phyloP scores from a whole-genome alignment of 2,113 vertebrate species.

The Nibea albiflora region DNA sequence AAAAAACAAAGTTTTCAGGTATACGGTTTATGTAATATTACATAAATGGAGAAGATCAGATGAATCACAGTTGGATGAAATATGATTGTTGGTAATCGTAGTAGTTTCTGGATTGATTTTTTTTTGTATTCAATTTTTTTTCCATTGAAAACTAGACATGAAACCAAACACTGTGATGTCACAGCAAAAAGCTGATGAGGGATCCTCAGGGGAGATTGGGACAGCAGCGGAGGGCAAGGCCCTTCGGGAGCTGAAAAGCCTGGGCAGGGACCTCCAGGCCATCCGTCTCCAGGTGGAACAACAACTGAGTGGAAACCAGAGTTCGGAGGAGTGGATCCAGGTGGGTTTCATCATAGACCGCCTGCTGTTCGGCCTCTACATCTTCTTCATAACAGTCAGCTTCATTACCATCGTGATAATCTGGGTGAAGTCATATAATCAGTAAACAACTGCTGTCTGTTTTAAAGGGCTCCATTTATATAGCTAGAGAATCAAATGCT shows the following conservation, averaged over 20 bases:
- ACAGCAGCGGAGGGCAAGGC: constrained; percentile 23
- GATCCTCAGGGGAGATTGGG: not conserved
- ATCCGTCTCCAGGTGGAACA: constrained; percentile 74
- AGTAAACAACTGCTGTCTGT: constrained; percentile 29
- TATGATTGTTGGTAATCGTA: not conserved
- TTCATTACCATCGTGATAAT: constrained; percentile 79
- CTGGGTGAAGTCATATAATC: constrained; percentile 64
- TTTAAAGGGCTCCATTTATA: constrained; percentile 5
- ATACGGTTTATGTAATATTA: not conserved
- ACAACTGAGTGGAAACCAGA: constrained; percentile 36
- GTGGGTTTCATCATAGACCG: constrained; percentile 83
- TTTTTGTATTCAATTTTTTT: not conserved
- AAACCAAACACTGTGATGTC: not conserved
- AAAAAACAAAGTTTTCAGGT: constrained; percentile 49
- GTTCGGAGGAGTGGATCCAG: constrained; percentile 78
- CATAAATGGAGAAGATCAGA: not conserved
- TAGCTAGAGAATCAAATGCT: constrained; percentile 7
- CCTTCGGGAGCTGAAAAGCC: constrained; percentile 68
- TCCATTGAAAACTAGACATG: constrained; percentile 17
- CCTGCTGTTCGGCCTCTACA: constrained; percentile 80
- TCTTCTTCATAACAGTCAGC: constrained; percentile 80
- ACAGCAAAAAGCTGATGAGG: not conserved
- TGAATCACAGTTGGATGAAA: not conserved
- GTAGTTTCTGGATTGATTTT: not conserved
- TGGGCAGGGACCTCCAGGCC: constrained; percentile 67